Conservation (phyloP, 2,797 vertebrate genomes). For the Malurus leucopterus region DNA sequence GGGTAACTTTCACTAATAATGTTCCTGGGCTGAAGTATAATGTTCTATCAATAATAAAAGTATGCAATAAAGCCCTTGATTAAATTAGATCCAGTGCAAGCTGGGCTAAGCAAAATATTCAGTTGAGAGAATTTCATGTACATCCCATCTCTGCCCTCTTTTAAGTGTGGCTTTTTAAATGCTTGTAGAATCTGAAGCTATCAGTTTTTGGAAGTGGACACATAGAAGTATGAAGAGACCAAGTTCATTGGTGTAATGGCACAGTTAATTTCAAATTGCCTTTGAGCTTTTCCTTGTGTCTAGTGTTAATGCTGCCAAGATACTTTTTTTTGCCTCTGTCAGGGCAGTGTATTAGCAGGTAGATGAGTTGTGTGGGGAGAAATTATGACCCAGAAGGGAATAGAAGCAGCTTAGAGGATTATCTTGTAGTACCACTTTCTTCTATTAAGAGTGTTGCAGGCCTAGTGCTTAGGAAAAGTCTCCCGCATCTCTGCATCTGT, state of each 20-base stretch:
- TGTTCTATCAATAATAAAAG: not conserved
- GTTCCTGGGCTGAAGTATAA: not conserved
- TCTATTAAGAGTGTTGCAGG: not conserved
- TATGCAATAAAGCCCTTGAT: not conserved
- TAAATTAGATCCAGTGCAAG: not conserved
- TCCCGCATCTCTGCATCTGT: not conserved
- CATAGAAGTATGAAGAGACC: not conserved
- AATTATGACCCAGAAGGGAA: not conserved
- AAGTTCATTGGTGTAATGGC: not conserved
- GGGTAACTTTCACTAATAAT: not conserved
- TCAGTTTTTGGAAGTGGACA: not conserved
- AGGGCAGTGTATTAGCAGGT: not conserved
- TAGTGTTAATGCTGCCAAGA: not conserved
- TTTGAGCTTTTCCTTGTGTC: not conserved
- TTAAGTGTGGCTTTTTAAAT: not conserved
- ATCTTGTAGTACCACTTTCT: not conserved
- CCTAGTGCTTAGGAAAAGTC: not conserved
- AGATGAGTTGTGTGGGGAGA: not conserved
- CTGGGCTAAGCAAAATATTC: not conserved
- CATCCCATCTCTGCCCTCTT: not conserved
- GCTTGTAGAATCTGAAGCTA: not conserved
- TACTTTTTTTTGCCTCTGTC: not conserved
- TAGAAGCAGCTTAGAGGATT: not conserved
- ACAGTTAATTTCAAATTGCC: not conserved
- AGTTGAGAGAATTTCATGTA: not conserved